phyloP scores from a whole-genome alignment of 2,888 invertebrate genomes.

The Callyntrura sp. region DNA sequence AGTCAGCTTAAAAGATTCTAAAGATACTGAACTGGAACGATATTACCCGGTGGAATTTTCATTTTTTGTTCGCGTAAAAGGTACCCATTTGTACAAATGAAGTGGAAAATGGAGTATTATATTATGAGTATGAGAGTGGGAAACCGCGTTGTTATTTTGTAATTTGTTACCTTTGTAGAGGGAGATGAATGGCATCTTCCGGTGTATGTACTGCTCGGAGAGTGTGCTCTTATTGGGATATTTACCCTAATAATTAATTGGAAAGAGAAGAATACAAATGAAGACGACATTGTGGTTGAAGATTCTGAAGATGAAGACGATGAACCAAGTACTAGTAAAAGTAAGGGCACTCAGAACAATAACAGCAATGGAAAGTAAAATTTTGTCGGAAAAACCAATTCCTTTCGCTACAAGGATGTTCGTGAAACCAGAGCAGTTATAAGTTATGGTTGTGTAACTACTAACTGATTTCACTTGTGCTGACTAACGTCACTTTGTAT shows the following conservation, averaged over 20 bases:
- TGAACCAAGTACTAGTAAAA: not conserved
- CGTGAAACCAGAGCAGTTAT: not conserved
- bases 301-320: conserved; percentile 79
- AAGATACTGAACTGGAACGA: not conserved
- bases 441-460: no score
- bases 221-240: conserved; percentile 60
- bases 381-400: not conserved
- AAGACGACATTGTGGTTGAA: conserved; percentile 28
- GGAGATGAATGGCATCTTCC: conserved; percentile 65
- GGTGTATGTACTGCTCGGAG: conserved; percentile 65
- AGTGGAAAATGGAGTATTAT: no score
- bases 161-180: conserved; percentile 30
- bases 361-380: conserved; percentile 44
- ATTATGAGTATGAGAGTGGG: no score
- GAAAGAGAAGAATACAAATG: conserved; percentile 34
- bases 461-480: not conserved
- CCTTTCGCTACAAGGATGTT: not conserved
- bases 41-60: conserved; percentile 56
- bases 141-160: no score
- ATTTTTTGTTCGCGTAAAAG: conserved; percentile 66
- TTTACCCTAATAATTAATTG: conserved; percentile 66
- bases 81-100: conserved; percentile 45
- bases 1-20: conserved; percentile 14
- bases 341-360: conserved; percentile 54
- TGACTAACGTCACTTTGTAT: not conserved